These are phyloP conservation scores for Stichodactyla helianthus DNA, from an alignment of 64 coral and sea anemone species.

Conservation along the genomic window DNA sequence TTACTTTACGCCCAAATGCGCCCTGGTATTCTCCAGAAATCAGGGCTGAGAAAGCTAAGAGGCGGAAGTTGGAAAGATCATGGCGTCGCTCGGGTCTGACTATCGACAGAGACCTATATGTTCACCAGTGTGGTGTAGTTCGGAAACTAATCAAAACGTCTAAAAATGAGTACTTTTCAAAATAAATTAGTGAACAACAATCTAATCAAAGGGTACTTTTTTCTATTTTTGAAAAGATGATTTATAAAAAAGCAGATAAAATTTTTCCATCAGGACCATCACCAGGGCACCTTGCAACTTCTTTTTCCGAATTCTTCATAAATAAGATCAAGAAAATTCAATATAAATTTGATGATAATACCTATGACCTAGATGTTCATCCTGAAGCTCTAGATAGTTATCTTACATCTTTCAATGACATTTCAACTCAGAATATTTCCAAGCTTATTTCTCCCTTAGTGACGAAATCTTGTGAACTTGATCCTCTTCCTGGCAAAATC, in stretches of 20 bases:
- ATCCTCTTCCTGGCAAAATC: conserved; percentile 44
- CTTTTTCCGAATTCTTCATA: neutral
- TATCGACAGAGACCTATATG: neutral
- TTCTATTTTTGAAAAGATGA: conserved; percentile 19
- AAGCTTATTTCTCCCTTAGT: neutral
- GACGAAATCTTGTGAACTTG: conserved; percentile 45
- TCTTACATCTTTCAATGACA: neutral
- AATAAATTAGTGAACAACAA: conserved; percentile 23
- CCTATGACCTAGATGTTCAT: neutral
- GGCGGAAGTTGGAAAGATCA: conserved; percentile 3
- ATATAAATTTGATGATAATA: neutral
- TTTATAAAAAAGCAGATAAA: neutral
- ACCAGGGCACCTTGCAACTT: neutral
- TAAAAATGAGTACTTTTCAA: conserved; percentile 41
- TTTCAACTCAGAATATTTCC: neutral
- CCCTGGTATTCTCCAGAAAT: conserved; percentile 45
- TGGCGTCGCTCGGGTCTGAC: conserved; percentile 4
- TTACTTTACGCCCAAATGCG: conserved; percentile 41
- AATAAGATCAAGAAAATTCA: neutral
- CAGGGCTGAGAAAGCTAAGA: conserved; percentile 38
- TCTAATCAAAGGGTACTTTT: conserved; percentile 25
- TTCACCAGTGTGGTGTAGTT: neutral
- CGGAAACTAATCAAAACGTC: conserved; percentile 21
- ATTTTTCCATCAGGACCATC: neutral
- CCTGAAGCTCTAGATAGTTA: neutral